Base-by-base conservation (phyloP, 2,888 invertebrate genomes). In the Pecten maximus region DNA sequence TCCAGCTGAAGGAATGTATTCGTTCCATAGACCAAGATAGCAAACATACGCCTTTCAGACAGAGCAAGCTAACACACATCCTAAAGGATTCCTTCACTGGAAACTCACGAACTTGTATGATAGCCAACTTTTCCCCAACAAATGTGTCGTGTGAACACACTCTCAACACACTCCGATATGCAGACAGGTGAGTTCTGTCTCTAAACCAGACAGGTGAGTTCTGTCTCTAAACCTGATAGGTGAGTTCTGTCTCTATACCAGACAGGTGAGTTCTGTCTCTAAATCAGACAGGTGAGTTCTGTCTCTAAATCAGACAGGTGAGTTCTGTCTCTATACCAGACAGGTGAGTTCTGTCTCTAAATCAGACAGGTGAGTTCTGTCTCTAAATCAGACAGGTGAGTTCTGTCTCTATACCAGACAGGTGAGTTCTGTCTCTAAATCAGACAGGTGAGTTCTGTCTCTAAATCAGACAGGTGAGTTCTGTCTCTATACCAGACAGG, bases 21-120 rank as follows among this genome's bases (percentile, higher is more conserved):
- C 93, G 97, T 35, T 96, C 96, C 6, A 95, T 96, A 87, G 97
- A 97, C 93, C 96, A 96, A 92, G 96, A 96, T 87, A 95, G 95
- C 89, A 92, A 95, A 10, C 96, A 96, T 93, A 96, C 96, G 10
- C 97, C 97, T 35, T 97, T 96, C 93, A 92, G 97, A 87, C 97
- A 97, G 94, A 96, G 96, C 93, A 97, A 97, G 92, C 94, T 97
- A 89, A 97, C 97, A 0, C 97, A 96, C 92, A 96, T 97, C 60
- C 94, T 97, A 88, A 96, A 96, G 87, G 96, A 96, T 89, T 96
- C 96, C 0, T 96, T 96, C 91, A 93, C 95, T 23, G 96, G 96
- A 15, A 96, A 96, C 93, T 96, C 96, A 12, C 93, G 94, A 87
- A 96, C 96, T 0, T 96, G 96, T 89, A 96, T 96, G 96, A 96